Conservation (phyloP, 1,140 invertebrate genomes). For the Cyrtorhinus lividipennis region DNA sequence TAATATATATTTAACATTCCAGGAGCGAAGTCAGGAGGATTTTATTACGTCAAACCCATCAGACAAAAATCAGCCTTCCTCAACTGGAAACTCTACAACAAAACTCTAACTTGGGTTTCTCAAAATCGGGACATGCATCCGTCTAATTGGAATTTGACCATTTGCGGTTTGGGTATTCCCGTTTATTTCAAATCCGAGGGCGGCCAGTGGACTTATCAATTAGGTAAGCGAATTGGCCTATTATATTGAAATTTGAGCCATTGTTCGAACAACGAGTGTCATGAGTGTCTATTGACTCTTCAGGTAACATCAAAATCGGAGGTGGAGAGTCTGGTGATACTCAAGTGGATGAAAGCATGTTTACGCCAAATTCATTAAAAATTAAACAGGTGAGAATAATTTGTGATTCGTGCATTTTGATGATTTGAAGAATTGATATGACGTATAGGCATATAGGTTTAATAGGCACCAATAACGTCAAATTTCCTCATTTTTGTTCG, state of each 20-base stretch:
- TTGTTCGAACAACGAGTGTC: no score
- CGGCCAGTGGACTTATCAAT: neutral
- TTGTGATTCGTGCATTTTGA: no score
- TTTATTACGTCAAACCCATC: neutral
- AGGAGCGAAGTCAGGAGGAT: constrained; percentile 7
- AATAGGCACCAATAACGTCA: no score
- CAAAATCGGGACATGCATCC: neutral
- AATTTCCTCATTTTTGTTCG: no score
- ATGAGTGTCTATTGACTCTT: no score
- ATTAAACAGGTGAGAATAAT: no score
- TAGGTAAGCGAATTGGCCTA: neutral
- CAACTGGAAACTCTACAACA: constrained; percentile 8
- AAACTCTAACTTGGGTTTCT: constrained; percentile 3
- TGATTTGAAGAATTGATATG: no score
- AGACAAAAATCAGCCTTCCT: neutral
- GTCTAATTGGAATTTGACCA: neutral
- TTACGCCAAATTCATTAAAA: no score
- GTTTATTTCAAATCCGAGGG: neutral
- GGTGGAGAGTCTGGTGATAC: neutral
- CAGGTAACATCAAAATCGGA: constrained; percentile 4
- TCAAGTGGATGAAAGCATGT: neutral
- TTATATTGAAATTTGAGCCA: no score
- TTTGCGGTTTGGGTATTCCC: neutral
- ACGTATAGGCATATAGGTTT: no score
- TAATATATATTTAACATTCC: no score